Evolutionary conservation across 1,140 invertebrate genomes (phyloP).

Genomic region (Cecropterus lyciades): DNA sequence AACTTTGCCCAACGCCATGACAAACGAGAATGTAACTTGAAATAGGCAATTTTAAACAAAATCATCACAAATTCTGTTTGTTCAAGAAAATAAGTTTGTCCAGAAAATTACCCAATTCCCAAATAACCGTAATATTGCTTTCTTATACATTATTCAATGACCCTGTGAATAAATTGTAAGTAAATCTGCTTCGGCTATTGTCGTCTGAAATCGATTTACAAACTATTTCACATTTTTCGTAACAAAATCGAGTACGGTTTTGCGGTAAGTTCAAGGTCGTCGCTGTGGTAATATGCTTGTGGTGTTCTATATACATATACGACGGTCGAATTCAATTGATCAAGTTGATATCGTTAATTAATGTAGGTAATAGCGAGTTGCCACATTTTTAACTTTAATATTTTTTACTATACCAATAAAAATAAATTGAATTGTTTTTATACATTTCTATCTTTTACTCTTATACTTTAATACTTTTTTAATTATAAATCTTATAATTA

Average conservation of each 20-base stretch:
- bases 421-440: no score
- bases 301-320: no score
- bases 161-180: slow-evolving; percentile 37
- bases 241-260: slow-evolving; percentile 25
- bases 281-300: background rate
- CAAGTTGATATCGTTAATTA: no score
- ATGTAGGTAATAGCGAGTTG: no score
- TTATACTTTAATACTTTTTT: no score
- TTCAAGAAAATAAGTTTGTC: slow-evolving; percentile 43
- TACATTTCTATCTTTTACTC: no score
- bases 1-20: background rate
- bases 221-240: slow-evolving; percentile 33
- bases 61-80: slow-evolving; percentile 18
- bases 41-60: background rate
- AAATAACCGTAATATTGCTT: slow-evolving; percentile 31
- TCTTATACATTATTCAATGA: slow-evolving; percentile 35
- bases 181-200: slow-evolving; percentile 35
- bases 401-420: no score
- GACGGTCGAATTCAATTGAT: no score
- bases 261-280: slow-evolving; percentile 25
- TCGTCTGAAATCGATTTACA: slow-evolving; percentile 23
- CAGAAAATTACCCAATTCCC: slow-evolving; percentile 26
- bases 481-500: no score
- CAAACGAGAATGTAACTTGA: background rate
- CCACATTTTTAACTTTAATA: no score